Conservation (phyloP, 2,797 vertebrate genomes). For the Peromyscus nudipes region DNA sequence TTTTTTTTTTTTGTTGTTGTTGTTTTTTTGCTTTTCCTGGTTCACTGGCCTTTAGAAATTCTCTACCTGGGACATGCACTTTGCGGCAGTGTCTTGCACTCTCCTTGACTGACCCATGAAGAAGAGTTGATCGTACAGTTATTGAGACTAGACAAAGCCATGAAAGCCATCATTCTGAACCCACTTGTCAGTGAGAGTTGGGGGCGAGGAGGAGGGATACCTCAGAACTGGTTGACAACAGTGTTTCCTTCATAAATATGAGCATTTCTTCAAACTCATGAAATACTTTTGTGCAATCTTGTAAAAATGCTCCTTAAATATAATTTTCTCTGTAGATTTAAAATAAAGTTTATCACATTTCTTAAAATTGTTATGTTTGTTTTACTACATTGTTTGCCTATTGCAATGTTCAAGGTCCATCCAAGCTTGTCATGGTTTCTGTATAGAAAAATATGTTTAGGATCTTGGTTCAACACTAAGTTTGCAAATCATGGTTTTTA, state of each 20-base stretch:
- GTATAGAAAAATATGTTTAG: not conserved
- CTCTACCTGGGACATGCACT: not conserved
- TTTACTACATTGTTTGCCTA: not conserved
- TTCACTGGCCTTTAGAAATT: not conserved
- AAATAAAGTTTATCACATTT: constrained; percentile 7
- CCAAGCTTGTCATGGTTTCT: not conserved
- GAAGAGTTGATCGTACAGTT: not conserved
- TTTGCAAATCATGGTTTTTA: not conserved
- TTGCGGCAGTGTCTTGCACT: not conserved
- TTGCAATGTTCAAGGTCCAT: not conserved
- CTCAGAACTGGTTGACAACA: not conserved
- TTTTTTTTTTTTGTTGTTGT: too few relatives aligned
- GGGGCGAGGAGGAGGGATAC: not conserved
- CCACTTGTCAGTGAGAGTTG: not conserved
- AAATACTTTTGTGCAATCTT: not conserved
- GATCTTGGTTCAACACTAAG: not conserved
- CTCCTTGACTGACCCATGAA: not conserved
- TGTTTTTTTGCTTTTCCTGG: not conserved
- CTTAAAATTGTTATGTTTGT: not conserved
- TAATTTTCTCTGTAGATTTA: not conserved
- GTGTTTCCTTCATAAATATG: not conserved
- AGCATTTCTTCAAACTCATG: not conserved
- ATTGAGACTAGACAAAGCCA: not conserved
- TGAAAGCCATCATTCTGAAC: not conserved
- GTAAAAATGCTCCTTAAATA: not conserved